These are phyloP conservation scores for Epinotia demarniana DNA, from an alignment of 2,888 invertebrate genomes.

Conservation along the genomic window DNA sequence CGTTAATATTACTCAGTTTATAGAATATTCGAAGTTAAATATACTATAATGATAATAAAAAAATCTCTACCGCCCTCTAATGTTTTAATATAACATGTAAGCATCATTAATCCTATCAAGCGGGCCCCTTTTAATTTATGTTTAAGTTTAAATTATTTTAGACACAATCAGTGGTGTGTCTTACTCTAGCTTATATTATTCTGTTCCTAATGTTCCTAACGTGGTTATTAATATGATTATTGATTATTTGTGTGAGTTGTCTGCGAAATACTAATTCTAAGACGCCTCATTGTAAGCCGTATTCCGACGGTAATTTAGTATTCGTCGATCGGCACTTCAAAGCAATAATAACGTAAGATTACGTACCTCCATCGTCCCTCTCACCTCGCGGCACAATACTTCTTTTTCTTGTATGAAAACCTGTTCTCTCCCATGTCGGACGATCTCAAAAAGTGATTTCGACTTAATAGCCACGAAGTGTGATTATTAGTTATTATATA, in stretches of 20 bases:
- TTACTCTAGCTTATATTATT: background rate
- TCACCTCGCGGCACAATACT: slow-evolving; percentile 68
- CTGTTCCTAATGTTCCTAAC: background rate
- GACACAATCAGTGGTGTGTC: background rate
- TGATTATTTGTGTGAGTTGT: background rate
- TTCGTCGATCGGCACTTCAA: slow-evolving; percentile 72
- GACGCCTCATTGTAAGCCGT: slow-evolving; percentile 11
- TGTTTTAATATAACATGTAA: background rate
- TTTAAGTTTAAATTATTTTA: background rate
- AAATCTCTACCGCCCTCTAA: too few relatives aligned
- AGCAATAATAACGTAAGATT: slow-evolving; percentile 79
- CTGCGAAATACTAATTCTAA: slow-evolving; percentile 34
- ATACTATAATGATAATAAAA: background rate
- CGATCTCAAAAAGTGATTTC: slow-evolving; percentile 73
- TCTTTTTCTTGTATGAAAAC: slow-evolving; percentile 74
- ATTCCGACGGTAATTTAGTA: slow-evolving; percentile 36
- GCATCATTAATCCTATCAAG: too few relatives aligned
- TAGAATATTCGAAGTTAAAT: background rate
- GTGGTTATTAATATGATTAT: background rate
- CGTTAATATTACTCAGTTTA: background rate
- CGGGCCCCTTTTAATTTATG: background rate
- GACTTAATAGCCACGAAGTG: slow-evolving; percentile 76
- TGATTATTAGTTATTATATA: slow-evolving; percentile 75
- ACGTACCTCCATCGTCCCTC: slow-evolving; percentile 64
- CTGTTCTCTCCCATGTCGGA: slow-evolving; percentile 73